Conservation (phyloP, 1,140 invertebrate species). For the Apis florea region DNA sequence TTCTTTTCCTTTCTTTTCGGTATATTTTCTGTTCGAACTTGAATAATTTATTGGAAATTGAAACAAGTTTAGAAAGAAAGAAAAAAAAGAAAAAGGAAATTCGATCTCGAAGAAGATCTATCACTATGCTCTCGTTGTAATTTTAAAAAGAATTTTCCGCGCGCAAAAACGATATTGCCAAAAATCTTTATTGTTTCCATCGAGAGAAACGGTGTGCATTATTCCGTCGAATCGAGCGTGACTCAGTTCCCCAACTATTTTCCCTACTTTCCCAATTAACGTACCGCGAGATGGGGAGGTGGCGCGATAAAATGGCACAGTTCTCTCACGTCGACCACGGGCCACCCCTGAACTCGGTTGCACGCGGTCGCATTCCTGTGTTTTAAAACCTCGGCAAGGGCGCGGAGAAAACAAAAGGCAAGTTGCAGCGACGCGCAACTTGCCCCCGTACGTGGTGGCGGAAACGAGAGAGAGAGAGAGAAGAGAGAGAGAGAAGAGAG, state of each 20-base stretch:
- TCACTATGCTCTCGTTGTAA: no score
- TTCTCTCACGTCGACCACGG: slow-evolving; percentile 31
- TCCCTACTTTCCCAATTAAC: slow-evolving; percentile 42
- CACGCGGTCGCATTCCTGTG: slow-evolving; percentile 46
- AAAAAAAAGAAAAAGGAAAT: no score
- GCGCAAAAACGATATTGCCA: not conserved
- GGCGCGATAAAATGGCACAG: slow-evolving; percentile 27
- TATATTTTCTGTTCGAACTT: no score
- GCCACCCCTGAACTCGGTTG: slow-evolving; percentile 24
- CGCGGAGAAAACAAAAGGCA: slow-evolving; percentile 43
- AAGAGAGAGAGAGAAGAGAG: not conserved
- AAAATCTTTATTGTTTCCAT: not conserved
- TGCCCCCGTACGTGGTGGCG: slow-evolving; percentile 28
- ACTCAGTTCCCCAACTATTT: slow-evolving; percentile 12
- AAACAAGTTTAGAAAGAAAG: no score
- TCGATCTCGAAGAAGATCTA: no score
- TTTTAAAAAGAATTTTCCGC: not conserved
- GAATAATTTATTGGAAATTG: no score
- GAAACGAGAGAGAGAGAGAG: slow-evolving; percentile 12
- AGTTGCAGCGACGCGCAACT: slow-evolving; percentile 46
- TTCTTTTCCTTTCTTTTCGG: no score
- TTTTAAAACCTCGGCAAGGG: slow-evolving; percentile 39
- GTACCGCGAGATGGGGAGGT: not conserved
- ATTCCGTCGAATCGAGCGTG: slow-evolving; percentile 15
- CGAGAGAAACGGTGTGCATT: not conserved